Percentiles rank a stretch among this genome's conserved stretches.
Evolutionary conservation across 2,888 invertebrate species (phyloP).

Genomic region (Stomorhina lunata): DNA sequence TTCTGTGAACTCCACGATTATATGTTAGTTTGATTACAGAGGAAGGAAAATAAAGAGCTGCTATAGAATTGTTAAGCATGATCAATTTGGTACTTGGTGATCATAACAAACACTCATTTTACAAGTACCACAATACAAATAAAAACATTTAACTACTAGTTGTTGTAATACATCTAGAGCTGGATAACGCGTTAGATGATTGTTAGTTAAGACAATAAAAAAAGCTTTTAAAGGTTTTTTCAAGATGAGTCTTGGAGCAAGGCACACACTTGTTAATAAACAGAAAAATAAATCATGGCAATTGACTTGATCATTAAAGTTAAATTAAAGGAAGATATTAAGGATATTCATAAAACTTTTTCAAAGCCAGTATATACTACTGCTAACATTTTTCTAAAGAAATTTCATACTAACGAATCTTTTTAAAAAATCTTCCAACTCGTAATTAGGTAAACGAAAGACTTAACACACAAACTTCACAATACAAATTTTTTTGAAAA

Average conservation of each 20-base stretch:
- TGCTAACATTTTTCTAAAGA: no score
- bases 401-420: no score
- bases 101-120: constrained; percentile 44
- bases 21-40: neutral
- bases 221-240: constrained; percentile 1
- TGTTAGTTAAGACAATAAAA: constrained; percentile 29
- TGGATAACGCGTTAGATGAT: constrained; percentile 40
- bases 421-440: no score
- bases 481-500: no score
- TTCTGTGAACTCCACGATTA: constrained; percentile 80
- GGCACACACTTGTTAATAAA: constrained; percentile 20
- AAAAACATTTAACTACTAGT: constrained; percentile 3
- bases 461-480: no score
- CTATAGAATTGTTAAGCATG: constrained; percentile 41
- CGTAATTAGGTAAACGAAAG: no score
- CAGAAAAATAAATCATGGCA: constrained; percentile 10
- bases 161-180: constrained; percentile 1
- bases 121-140: constrained; percentile 27
- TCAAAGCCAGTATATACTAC: no score
- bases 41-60: neutral
- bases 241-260: constrained; percentile 17
- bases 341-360: no score
- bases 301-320: neutral
- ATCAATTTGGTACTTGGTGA: constrained; percentile 35
- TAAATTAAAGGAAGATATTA: neutral